Percentiles rank a stretch among this genome's conserved stretches.
Evolutionary conservation across 2,888 invertebrate species (phyloP).

Genomic region (Parapristionchus giblindavisi): DNA sequence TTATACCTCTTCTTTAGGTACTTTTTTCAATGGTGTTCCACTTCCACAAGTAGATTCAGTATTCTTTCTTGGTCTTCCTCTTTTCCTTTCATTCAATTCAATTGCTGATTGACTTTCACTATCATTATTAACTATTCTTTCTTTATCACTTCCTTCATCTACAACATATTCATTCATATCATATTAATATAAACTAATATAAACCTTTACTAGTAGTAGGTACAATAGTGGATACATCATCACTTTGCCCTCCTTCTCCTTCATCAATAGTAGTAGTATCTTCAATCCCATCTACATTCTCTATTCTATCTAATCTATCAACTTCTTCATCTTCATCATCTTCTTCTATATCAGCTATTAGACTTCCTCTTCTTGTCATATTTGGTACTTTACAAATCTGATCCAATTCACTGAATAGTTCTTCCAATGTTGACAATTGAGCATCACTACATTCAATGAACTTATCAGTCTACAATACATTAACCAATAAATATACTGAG

Average conservation of each 20-base stretch:
- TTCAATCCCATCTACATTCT: not conserved
- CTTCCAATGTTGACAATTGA: slow-evolving; percentile 23
- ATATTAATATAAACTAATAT: too few relatives aligned
- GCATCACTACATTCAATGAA: slow-evolving; percentile 35
- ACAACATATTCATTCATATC: slow-evolving; percentile 12
- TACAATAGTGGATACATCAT: not conserved
- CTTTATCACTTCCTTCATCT: slow-evolving; percentile 20
- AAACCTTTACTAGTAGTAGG: not conserved
- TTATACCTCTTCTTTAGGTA: too few relatives aligned
- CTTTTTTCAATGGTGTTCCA: too few relatives aligned
- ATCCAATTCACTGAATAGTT: slow-evolving; percentile 9
- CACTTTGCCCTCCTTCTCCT: not conserved
- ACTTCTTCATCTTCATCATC: not conserved
- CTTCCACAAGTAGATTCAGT: not conserved
- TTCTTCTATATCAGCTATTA: not conserved
- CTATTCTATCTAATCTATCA: not conserved
- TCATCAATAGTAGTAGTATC: not conserved
- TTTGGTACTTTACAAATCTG: not conserved
- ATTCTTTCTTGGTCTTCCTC: slow-evolving; percentile 29
- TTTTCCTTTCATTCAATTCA: slow-evolving; percentile 3
- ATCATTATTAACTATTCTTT: not conserved
- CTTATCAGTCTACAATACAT: slow-evolving; percentile 17
- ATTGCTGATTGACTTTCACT: not conserved
- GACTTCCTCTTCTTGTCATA: not conserved
- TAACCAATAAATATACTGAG: not conserved